Conservation (phyloP, 2,113 vertebrate species). For the Junco hyemalis region DNA sequence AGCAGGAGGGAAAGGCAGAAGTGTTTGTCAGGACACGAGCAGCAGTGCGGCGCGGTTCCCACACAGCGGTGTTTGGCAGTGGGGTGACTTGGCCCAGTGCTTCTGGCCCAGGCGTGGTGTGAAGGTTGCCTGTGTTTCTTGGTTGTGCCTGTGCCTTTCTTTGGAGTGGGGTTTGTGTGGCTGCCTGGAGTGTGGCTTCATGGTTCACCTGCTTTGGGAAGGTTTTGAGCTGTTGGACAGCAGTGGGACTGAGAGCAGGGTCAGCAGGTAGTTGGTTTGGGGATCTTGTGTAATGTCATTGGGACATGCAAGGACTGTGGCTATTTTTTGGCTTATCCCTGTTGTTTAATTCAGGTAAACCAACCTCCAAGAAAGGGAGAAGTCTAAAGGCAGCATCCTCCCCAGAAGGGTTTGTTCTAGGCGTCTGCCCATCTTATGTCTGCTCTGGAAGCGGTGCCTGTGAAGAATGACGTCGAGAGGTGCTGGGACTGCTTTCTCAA, state of each 20-base stretch:
- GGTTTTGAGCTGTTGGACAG: neutral
- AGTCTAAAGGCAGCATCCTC: neutral
- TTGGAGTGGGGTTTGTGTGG: neutral
- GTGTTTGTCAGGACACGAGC: neutral
- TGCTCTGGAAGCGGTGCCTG: neutral
- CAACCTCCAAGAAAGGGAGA: neutral
- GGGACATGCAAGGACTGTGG: neutral
- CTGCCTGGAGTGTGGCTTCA: neutral
- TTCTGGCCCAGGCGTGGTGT: neutral
- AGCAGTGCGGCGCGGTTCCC: accelerated
- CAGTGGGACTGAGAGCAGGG: neutral
- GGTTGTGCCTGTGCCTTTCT: neutral
- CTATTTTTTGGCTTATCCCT: neutral
- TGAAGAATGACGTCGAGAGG: constrained; percentile 90
- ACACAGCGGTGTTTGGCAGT: accelerated
- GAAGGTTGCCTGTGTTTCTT: neutral
- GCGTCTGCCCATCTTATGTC: neutral
- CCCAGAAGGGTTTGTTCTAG: neutral
- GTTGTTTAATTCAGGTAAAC: constrained; percentile 32
- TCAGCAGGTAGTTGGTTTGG: neutral
- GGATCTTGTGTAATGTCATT: neutral
- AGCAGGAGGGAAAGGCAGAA: neutral
- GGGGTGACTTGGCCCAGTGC: neutral
- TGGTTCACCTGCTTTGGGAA: neutral
- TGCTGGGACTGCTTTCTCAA: constrained; percentile 80